Evolutionary conservation across 2,797 vertebrate species (phyloP).

Genomic region (Pangasius larnaudii): DNA sequence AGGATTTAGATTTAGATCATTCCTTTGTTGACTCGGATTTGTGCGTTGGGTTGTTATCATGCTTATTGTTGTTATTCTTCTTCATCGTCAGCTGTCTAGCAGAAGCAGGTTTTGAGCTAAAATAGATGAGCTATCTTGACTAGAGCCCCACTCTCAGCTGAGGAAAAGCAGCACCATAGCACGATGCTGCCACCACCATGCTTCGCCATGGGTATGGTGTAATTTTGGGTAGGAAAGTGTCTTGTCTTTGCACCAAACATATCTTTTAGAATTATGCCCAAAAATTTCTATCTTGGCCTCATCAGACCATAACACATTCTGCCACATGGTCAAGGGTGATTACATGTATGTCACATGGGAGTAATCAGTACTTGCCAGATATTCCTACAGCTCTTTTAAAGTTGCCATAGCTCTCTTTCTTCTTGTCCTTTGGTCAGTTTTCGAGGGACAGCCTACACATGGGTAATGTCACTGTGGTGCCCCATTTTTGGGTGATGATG

Average conservation of each 20-base stretch:
- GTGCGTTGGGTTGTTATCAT: not conserved
- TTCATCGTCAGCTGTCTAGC: not conserved
- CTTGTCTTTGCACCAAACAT: not conserved
- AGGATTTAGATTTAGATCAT: conserved; percentile 2
- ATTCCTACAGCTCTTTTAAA: not conserved
- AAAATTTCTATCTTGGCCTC: not conserved
- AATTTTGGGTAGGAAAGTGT: not conserved
- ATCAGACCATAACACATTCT: not conserved
- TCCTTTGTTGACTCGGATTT: not conserved
- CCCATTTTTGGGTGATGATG: no score
- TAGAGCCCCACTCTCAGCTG: not conserved
- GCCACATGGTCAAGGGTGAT: not conserved
- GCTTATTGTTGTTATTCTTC: not conserved
- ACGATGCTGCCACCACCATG: not conserved
- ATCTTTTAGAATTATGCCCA: not conserved
- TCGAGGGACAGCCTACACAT: not conserved
- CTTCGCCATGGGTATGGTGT: not conserved
- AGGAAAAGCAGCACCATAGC: not conserved
- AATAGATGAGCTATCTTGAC: not conserved
- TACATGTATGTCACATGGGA: not conserved
- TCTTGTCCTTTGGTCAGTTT: not conserved
- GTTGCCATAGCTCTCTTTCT: not conserved
- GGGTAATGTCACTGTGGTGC: not conserved
- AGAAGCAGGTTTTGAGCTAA: not conserved
- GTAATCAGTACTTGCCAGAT: not conserved